Base-by-base conservation (phyloP, 2,797 vertebrate genomes). In the Hyperoplus lanceolatus region DNA sequence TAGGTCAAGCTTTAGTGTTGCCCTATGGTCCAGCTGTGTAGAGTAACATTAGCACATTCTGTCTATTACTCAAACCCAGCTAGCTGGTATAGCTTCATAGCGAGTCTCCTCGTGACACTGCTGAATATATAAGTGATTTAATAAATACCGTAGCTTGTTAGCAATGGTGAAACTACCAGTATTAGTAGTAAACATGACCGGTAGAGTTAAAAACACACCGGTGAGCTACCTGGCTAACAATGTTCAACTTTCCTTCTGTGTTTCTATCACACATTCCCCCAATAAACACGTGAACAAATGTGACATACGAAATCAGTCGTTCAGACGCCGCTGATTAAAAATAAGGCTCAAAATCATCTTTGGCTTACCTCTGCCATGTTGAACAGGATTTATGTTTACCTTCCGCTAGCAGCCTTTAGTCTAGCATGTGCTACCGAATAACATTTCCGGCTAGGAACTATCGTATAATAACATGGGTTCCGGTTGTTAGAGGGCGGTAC, bases 311-410 rank as follows among this genome's bases (percentile, higher is more conserved):
- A 6, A 12, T 9, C 9, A 0, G 16, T 1, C 6, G 1, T 46
- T 54, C 14, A 45, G 8, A 67, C 13, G 4, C 2, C 11, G 5
- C 6, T 8, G 1, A 6, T 5, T 0, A 11, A 49, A 38, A 16
- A 18, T 0, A 49, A 2, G 0, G 1, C 2, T 68, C 0, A 8
- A 38, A 64, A 51, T 13, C 3, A 6, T 1, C 5, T 13, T n/a
- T 56, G 48, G 3, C 86, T 73, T 67, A 94, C 94, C 94, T 95
- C 94, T 77, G 93, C 93, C 94, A 95, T 95, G 75, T 63, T 83
- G 82, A 82, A 75, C 67, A 69, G 43, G 42, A 8, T 39, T 42
- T 82, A n/a, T 87, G 75, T 91, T 91, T 91, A 75, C 76, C 21
- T 90, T 85, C 79, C 56, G 64, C 43, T 81, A 73, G 48, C 70